Conservation (phyloP, 2,113 vertebrate genomes). For the Pseudopipra pipra region DNA sequence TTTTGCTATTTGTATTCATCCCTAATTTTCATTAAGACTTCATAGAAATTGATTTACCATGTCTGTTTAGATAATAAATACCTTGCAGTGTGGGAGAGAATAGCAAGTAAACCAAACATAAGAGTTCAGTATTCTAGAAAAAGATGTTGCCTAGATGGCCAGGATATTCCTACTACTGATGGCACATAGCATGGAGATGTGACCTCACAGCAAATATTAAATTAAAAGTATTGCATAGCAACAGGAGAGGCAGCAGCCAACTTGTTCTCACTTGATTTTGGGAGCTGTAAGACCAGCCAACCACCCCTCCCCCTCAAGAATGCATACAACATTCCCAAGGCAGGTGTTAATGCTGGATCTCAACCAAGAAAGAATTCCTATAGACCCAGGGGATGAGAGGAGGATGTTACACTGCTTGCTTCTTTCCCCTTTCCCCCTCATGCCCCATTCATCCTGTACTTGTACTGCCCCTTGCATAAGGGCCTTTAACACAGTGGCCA, state of each 20-base stretch:
- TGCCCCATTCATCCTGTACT: not conserved
- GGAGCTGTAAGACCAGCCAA: not conserved
- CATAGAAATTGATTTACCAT: not conserved
- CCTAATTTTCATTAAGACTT: not conserved
- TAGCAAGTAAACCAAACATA: not conserved
- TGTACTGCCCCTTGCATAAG: not conserved
- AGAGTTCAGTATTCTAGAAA: not conserved
- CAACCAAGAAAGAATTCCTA: not conserved
- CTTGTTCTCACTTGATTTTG: not conserved
- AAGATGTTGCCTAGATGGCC: not conserved
- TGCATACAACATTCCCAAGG: not conserved
- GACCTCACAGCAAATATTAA: not conserved
- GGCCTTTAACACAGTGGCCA: not conserved
- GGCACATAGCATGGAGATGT: not conserved
- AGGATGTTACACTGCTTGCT: not conserved
- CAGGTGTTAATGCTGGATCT: slow-evolving; percentile 24
- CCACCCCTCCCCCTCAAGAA: not conserved
- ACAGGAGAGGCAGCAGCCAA: not conserved
- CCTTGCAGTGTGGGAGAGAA: not conserved
- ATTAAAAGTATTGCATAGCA: not conserved
- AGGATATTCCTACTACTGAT: not conserved
- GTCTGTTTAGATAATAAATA: not conserved
- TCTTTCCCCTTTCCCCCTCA: not conserved
- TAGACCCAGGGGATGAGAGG: not conserved
- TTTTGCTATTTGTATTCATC: not conserved